A percentile compares a stretch with the other conserved stretches of the same genome.
Evolutionary conservation across 1,140 invertebrate genomes (phyloP).

Genomic region (Heliconius hewitsoni): DNA sequence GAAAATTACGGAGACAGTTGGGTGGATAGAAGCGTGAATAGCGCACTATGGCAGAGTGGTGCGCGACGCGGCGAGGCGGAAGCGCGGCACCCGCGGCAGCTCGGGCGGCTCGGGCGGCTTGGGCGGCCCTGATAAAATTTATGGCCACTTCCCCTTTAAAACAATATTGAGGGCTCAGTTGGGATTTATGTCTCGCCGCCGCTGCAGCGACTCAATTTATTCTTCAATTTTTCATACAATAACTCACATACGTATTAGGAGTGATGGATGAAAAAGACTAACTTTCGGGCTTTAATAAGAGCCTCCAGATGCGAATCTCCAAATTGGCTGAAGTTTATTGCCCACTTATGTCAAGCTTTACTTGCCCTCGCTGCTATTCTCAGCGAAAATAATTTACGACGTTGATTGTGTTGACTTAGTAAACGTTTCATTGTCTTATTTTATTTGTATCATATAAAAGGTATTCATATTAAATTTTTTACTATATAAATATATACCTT

Average conservation of each 20-base stretch:
- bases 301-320: conserved; percentile 81
- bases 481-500: no score
- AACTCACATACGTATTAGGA: conserved; percentile 81
- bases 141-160: conserved; percentile 82
- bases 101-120: conserved; percentile 56
- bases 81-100: conserved; percentile 45
- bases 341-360: conserved; percentile 81
- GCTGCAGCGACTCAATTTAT: conserved; percentile 81
- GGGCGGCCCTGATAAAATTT: conserved; percentile 81
- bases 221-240: conserved; percentile 82
- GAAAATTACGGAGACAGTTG: conserved; percentile 71
- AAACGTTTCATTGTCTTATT: conserved; percentile 56
- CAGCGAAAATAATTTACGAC: conserved; percentile 78
- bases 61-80: conserved; percentile 45
- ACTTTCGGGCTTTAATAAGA: conserved; percentile 81
- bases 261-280: conserved; percentile 82
- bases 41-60: conserved; percentile 37
- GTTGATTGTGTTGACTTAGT: conserved; percentile 71
- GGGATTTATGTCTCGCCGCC: conserved; percentile 80
- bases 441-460: background rate
- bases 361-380: conserved; percentile 76
- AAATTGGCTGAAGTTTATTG: conserved; percentile 82
- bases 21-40: conserved; percentile 45
- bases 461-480: background rate
- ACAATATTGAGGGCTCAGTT: conserved; percentile 81